Base-by-base conservation (phyloP, 2,113 vertebrate genomes). In the Thalassoma bifasciatum region DNA sequence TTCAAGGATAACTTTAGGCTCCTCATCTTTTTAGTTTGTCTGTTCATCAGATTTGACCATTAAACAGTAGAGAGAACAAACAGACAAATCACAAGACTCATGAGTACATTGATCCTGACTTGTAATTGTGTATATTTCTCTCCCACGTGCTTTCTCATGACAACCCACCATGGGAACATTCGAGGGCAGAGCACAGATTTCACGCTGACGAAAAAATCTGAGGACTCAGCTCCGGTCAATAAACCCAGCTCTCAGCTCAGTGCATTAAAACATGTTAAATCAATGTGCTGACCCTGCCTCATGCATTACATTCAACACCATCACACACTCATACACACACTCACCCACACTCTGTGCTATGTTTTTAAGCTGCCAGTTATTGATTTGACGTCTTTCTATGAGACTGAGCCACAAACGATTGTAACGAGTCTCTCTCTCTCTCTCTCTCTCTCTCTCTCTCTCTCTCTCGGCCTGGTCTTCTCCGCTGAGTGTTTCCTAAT, bases 341-440 rank as follows among this genome's bases (percentile, higher is more conserved):
- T n/a, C n/a, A n/a, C n/a, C n/a, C n/a, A n/a, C n/a, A 30, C 30
- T 30, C 6, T 30, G 30, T 30, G 30, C 30, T 37, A 59, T 58
- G 51, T 66, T 66, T 65, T 16, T 10, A 30, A 30, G 72, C 59
- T 68, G 59, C 37, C 38, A 54, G 34, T 54, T 64, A 81, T 75
- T 67, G 59, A 86, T 86, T 66, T 51, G 10, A 66, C 50, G 51
- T 62, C 51, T 63, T 57, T 65, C 57, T 16, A 61, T 57, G 30
- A n/a, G 50, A 65, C 62, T 68, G 19, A 22, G 1, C 61, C 19
- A 61, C 42, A 67, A 57, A 68, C 74, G 59, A 47, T 75, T 68
- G 26, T 79, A 84, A 87, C 70, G 71, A 82, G 52, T 44, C 52
- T n/a, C n/a, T n/a, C n/a, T n/a, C n/a, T n/a, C n/a, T n/a, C n/a